phyloP scores from a whole-genome alignment of 2,113 vertebrate genomes.

The Neolamprologus caudopunctatus region DNA sequence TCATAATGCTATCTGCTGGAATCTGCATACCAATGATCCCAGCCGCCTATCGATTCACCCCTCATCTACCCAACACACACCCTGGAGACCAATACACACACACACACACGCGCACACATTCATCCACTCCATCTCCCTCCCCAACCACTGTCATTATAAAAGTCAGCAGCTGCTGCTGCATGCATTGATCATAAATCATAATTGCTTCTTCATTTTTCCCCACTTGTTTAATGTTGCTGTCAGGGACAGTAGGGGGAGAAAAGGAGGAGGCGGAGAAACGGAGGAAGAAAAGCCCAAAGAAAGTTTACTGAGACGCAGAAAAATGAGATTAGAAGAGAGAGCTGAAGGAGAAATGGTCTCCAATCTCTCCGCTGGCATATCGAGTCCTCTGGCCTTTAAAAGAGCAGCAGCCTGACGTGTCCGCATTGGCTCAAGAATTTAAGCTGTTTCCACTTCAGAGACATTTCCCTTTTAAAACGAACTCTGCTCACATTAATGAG shows the following conservation, averaged over 20 bases:
- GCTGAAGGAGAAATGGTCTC: neutral
- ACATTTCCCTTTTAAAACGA: neutral
- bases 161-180: constrained; percentile 63
- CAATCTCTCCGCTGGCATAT: neutral
- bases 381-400: neutral
- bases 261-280: neutral
- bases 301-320: constrained; percentile 30
- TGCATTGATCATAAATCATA: constrained; percentile 78
- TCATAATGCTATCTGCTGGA: constrained; percentile 71
- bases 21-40: constrained; percentile 70
- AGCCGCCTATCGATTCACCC: constrained; percentile 60
- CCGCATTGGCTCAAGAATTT: neutral
- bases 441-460: neutral
- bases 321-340: neutral
- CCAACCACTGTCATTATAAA: constrained; percentile 68
- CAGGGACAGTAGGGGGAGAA: constrained; percentile 31
- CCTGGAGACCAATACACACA: neutral
- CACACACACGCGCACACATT: neutral
- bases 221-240: constrained; percentile 73
- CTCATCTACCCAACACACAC: constrained; percentile 38
- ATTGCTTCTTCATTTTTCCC: constrained; percentile 73
- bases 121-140: neutral
- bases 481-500: neutral
- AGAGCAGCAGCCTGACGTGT: neutral
- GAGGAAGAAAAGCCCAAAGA: constrained; percentile 2